Evolutionary conservation across 2,797 vertebrate species (phyloP), one percentile per base, ranked within the genome.

Genomic region (Gallinago nigripennis): DNA sequence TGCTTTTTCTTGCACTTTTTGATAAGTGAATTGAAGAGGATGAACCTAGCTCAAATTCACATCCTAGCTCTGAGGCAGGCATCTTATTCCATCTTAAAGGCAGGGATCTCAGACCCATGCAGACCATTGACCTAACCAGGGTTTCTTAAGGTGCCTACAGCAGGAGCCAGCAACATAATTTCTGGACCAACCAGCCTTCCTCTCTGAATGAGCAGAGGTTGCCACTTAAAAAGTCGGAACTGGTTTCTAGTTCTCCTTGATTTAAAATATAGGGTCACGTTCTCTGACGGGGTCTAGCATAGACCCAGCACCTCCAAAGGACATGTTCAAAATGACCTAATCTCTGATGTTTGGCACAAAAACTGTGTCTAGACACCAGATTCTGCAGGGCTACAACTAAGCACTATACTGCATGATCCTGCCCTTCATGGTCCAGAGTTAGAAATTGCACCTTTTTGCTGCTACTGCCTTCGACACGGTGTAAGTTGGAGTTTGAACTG

Each of bases 381-480:
- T 51, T 30, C 51, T 58, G 25, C 10, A 39, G 37, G 27, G 39
- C 30, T 76, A 6, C n/a, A 33, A 2, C 2, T 65, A 39, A 56
- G 21, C n/a, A 11, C 28, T 1, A 0, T 11, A 3, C 31, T 73
- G 37, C 3, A 0, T 39, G 41, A 24, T 69, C 51, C 35, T 65
- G 58, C 18, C 25, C 8, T 37, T 77, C 28, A 2, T 5, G 18
- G 28, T 53, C 63, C 27, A 33, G 28, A 77, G 41, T 31, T 68
- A 45, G 0, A 25, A 30, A 45, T 19, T 35, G 19, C 9, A 20
- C 9, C 48, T 76, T 48, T 72, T 24, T 23, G 16, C 63, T 2
- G 2, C 63, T 48, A 0, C 58, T 72, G 27, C 19, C 65, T 92
- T 4, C 1, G 21, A 80, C 23, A 14, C 8, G n/a, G 33, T 0